Evolutionary conservation across 1,140 invertebrate genomes (phyloP), one percentile per base, ranked within the genome.

Genomic region (Ips typographus): DNA sequence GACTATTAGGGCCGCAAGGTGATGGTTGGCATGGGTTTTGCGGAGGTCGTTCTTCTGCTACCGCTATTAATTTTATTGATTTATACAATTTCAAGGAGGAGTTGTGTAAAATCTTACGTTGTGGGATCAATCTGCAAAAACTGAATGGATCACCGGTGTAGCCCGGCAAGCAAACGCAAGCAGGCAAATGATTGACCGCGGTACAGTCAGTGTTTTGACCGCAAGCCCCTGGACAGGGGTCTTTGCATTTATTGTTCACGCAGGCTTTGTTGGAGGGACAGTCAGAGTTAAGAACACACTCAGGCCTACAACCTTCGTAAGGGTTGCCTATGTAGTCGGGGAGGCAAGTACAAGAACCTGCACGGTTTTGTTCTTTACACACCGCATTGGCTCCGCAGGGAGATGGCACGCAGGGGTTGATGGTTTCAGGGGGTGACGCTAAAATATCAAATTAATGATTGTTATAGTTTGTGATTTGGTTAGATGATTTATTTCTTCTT

Each of bases 161-260:
- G 61, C 87, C 89, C 53, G 81, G 77, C 38, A 86, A 83, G 74
- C 90, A 92, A 62, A 84, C 85, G 78, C 91, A 93, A 65, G 87
- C 82, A 1, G 90, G 87, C 42, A 85, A 83, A 78, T 92, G 90
- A 75, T 89, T 90, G 22, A 89, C 82, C 49, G 91, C 89, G 68
- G 80, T 84, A 77, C 91, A 93, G 41, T 85, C 81, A 1, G 91
- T 88, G 75, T 86, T 88, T 63, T 84, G 77, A 4, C 90, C 92
- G 77, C 92, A 94, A 2, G 89, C 88, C 56, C 89, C 89, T n/a
- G 86, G 80, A 78, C 89, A 91, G 67, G 89, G 89, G 77, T 90
- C 87, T 75, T 80, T 80, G 77, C 90, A 91, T 80, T 88, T 89
- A 71, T 85, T 84, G 74, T 86, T 87, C n/a, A 89, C 86, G 75